Base-by-base conservation (phyloP, 1,140 invertebrate genomes). In the Penaeus chinensis region DNA sequence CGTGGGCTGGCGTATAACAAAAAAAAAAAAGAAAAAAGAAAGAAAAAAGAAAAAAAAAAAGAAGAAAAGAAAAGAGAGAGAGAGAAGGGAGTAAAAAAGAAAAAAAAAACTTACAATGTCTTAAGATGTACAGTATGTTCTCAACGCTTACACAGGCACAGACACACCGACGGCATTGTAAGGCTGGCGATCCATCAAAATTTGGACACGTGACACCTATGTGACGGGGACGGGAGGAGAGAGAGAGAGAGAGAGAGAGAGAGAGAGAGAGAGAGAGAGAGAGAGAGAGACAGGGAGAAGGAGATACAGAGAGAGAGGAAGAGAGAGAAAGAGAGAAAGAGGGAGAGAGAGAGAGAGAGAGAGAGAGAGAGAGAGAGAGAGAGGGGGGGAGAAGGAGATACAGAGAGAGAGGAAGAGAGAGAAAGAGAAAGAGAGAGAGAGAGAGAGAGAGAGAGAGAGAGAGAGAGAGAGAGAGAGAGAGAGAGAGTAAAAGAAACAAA, bases 151-250 rank as follows among this genome's bases (percentile, higher is more conserved):
- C 54, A 54, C 54, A 54, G 54, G 54, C 54, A 54, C 54, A 54
- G 54, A 54, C 54, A 54, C 54, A 54, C 54, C 54, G 54, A 54
- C 54, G 54, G 54, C 54, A 54, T 54, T 54, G 54, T 54, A 16
- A 54, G 71, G 18, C 76, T 16, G 20, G 61, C 16, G 7, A 79
- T 79, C 47, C 47, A 79, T 79, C 77, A 79, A 79, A 42, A 61
- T 79, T n/a, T 79, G 77, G 77, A 79, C 77, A 79, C 77, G 77
- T 79, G 77, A 79, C 77, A 79, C 77, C 77, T n/a, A 79, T 60
- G 27, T n/a, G 47, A 79, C n/a, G 77, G 22, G 77, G 37, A 24
- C 47, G 61, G 47, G n/a, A 78, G 18, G 42, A 37, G 42, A 8
- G 76, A 16, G 27, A 71, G 69, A 71, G 69, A 32, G 69, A 24